Base-by-base conservation (phyloP, 1,140 invertebrate genomes). In the Bilobella aurantiaca region DNA sequence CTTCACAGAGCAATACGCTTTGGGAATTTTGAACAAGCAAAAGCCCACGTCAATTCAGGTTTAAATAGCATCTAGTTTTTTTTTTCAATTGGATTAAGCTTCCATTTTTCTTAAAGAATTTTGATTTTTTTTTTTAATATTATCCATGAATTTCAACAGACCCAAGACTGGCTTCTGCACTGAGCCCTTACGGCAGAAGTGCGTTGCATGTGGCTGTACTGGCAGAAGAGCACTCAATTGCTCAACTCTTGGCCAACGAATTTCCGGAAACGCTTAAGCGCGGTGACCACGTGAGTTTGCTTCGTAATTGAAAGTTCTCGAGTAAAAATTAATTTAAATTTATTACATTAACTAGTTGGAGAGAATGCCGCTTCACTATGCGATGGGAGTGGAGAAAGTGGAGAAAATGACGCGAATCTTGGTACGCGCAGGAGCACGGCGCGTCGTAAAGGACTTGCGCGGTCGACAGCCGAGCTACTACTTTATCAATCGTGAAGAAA, bases 391-490 rank as follows among this genome's bases (percentile, higher is more conserved):
- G 1, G 87, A 88, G 53, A 84, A 87, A 62, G 87, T 92, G n/a
- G 42, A 93, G 77, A 81, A 82, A 1, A 78, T 92, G 18, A 91
- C 87, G 72, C 81, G 83, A 61, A 84, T 92, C 59, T 78, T 93
- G 58, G 69, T 70, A 21, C 58, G 65, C 16, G 61, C 86, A 0
- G 91, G 91, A 18, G 88, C 90, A 27, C 88, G 88, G 75, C 80
- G 90, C 60, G 84, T 87, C 0, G 78, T 86, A 1, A 91, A 91
- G 77, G 91, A 94, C 79, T 79, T 93, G 75, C 84, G 42, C 25
- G 90, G 89, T 62, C 82, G 90, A 58, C 89, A 91, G 74, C 89
- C 90, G 1, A 89, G 87, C n/a, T 93, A 91, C 76, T 94, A 93
- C 76, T 93, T 90, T 74, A 89, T 93, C 83, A 92, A 93, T 74